Conservation (phyloP, 2,797 vertebrate species). For the Gila robusta region DNA sequence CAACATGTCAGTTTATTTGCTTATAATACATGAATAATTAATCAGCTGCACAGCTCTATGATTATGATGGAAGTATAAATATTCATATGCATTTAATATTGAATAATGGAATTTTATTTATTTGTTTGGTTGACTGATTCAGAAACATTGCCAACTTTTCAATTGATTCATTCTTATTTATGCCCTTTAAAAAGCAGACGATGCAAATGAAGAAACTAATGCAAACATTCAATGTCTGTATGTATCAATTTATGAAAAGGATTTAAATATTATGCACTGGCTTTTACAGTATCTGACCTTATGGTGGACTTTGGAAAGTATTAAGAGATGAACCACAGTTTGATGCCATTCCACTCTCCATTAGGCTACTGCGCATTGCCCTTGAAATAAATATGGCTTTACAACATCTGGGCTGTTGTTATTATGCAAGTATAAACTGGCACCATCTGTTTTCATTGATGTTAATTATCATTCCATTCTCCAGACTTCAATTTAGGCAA, state of each 20-base stretch:
- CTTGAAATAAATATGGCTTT: conserved; percentile 47
- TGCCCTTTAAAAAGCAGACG: background rate
- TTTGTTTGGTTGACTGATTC: conserved; percentile 11
- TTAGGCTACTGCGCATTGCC: conserved; percentile 36
- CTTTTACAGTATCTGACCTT: background rate
- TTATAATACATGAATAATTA: conserved; percentile 31
- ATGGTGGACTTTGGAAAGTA: background rate
- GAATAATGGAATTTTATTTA: background rate
- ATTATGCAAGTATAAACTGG: conserved; percentile 48
- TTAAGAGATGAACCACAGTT: background rate
- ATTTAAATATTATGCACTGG: background rate
- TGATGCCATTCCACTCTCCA: background rate
- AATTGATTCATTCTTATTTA: background rate
- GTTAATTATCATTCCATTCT: conserved; percentile 55
- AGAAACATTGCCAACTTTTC: background rate
- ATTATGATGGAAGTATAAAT: conserved; percentile 25
- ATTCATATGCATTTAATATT: conserved; percentile 35
- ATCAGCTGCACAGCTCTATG: conserved; percentile 8
- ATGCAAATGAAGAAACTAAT: background rate
- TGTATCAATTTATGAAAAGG: background rate
- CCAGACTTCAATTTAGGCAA: conserved; percentile 48
- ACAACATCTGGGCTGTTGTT: conserved; percentile 56
- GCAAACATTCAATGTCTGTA: background rate
- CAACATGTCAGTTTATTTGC: conserved; percentile 33
- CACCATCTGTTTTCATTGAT: conserved; percentile 55